phyloP scores from a whole-genome alignment of 2,888 invertebrate species.

The Drosophila mimica region DNA sequence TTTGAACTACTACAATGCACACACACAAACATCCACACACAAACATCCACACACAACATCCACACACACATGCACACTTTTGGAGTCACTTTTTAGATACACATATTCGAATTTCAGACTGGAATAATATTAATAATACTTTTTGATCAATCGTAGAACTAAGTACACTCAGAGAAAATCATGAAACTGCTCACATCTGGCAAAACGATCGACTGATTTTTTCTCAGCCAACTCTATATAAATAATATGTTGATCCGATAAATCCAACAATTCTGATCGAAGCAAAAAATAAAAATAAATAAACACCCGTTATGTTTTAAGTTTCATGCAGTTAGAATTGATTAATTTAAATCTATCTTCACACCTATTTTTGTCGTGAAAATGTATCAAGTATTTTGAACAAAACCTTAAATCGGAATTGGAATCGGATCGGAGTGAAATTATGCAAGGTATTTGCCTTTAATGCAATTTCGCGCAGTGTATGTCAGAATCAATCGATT shows the following conservation, averaged over 20 bases:
- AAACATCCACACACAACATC: conserved; percentile 2
- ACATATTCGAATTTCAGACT: background rate
- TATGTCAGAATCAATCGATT: background rate
- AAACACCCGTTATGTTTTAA: background rate
- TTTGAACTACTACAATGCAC: conserved; percentile 61
- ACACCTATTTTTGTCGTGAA: background rate
- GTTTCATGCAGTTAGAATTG: background rate
- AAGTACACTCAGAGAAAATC: background rate
- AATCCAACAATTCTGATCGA: background rate
- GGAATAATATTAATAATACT: background rate
- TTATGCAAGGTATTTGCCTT: background rate
- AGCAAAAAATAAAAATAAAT: background rate
- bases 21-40: conserved; percentile 26
- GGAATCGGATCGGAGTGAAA: no score
- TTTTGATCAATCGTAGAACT: background rate
- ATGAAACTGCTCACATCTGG: background rate
- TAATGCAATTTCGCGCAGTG: background rate
- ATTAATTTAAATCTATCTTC: background rate
- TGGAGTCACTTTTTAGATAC: background rate
- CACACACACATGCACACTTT: conserved; percentile 9
- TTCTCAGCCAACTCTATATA: background rate
- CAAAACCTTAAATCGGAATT: background rate
- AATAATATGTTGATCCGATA: background rate
- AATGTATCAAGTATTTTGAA: background rate
- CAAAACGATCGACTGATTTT: background rate